Base-by-base conservation (phyloP, 2,888 invertebrate genomes). In the Drosophila subquinaria region DNA sequence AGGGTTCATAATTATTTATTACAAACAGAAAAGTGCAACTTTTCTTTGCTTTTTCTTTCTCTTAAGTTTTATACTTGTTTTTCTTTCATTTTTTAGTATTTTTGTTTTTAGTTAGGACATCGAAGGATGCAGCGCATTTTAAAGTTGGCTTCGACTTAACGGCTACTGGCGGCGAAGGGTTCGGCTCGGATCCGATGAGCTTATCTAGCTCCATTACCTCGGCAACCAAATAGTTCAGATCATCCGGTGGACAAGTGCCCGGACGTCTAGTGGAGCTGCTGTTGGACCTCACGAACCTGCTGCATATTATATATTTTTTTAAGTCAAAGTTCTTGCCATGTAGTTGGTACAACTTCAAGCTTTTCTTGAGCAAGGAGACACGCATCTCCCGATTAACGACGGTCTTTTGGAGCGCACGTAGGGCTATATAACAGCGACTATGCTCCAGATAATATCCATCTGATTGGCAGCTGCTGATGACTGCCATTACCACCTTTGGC, bases 401-500 rank as follows among this genome's bases (percentile, higher is more conserved):
- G 0, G 85, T 85, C 20, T 68, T 74, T 15, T 35, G 55, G 1
- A 88, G 59, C 0, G 85, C 85, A 0, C 66, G 66, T 4, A 88
- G 17, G 0, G 89, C 88, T 15, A 85, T 75, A 33, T 75, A 72
- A 27, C 85, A 89, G 33, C 77, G 74, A 61, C 84, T 89, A 36
- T 84, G 73, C 59, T 69, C 56, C 61, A 85, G 55, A 20, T 72
- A 66, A 53, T 71, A 77, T 1, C 84, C 89, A 60, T 84, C 79
- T 8, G 88, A 74, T 53, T 89, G 89, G 65, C 89, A 87, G 38
- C 84, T 85, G 30, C 85, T 74, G 35, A 87, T 76, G 10, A 85
- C 42, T 5, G 85, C 70, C 55, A 73, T 67, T 9, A 85, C 5
- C 23, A 84, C 36, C 4, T 76, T 23, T 17, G 65, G 17, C 5